Evolutionary conservation across 2,888 invertebrate species (phyloP), one percentile per base, ranked within the genome.

Genomic region (Hyposoter didymator): DNA sequence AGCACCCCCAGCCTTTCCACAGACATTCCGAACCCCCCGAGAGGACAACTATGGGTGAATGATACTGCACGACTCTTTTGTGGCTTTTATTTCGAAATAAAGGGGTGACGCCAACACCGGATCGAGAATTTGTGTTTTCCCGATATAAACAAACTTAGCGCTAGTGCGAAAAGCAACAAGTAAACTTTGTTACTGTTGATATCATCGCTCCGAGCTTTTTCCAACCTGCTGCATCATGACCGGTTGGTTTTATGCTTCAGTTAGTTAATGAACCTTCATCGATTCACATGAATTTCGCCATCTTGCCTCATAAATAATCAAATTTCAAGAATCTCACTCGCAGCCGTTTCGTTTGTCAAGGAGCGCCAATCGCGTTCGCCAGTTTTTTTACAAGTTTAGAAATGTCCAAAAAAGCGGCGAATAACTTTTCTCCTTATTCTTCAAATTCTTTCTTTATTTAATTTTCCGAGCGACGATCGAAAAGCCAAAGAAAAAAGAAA

Each of bases 1-100:
- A 43, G 73, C 32, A 74, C 84, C 64, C 75, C 70, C 76, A 79
- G 82, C 81, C 79, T 84, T 78, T 84, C 82, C 75, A 81, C 81
- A 84, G 64, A 62, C 32, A 52, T 19, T 69, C 76, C 80, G 49
- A 74, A 78, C 43, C 35, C 59, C 82, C 67, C 52, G 75, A 59
- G 72, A 80, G 74, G n/a, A n/a, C 55, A 35, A 22, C 19, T 64
- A 70, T 84, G 78, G 78, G 78, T 78, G 10, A 39, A 39, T 49
- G 69, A 47, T 35, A 75, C 69, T 17, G 47, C 32, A 22, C 43
- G n/a, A 66, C 22, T 62, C 43, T 73, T 55, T 35, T 55, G 19
- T 43, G 35, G 45, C 28, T 39, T 69, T 69, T 35, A 69, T 69
- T 47, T 47, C 22, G 45, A n/a, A 19, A 69, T 55, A 22, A 47